Conservation (phyloP, 2,888 invertebrate species). For the Lithosia quadra region DNA sequence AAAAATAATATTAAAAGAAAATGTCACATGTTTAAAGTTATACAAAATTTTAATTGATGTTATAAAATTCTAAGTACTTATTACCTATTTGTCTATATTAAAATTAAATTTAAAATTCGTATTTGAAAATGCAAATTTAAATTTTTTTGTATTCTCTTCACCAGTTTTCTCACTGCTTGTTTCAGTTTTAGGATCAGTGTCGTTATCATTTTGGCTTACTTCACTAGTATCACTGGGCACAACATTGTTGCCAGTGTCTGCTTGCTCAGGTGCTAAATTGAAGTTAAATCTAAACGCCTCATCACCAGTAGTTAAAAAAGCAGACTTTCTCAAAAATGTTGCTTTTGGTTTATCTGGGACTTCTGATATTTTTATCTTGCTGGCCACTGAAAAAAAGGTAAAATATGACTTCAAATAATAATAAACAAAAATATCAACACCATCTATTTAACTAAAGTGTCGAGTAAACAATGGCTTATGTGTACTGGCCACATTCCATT, state of each 20-base stretch:
- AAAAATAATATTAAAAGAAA: not conserved
- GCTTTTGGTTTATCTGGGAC: constrained; percentile 86
- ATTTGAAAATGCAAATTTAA: constrained; percentile 79
- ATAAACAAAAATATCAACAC: not conserved
- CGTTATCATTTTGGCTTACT: constrained; percentile 34
- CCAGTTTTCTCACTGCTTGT: constrained; percentile 42
- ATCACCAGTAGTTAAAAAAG: constrained; percentile 81
- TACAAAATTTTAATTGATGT: constrained; percentile 30
- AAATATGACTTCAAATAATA: not conserved
- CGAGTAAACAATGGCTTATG: not conserved
- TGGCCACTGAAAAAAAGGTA: constrained; percentile 79
- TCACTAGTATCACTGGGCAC: constrained; percentile 29
- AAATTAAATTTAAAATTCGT: constrained; percentile 90
- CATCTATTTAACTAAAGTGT: not conserved
- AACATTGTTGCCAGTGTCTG: constrained; percentile 53
- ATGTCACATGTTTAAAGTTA: constrained; percentile 32
- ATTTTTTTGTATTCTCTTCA: constrained; percentile 57
- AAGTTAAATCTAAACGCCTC: constrained; percentile 87
- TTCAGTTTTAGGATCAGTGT: constrained; percentile 40
- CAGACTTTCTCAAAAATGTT: constrained; percentile 90
- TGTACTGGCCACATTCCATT: not conserved
- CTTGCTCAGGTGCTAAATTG: constrained; percentile 64
- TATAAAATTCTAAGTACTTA: constrained; percentile 32
- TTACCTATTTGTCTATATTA: constrained; percentile 65
- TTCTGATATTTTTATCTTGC: constrained; percentile 87